These are phyloP conservation scores for Heliconius cydno DNA, from an alignment of 2,888 invertebrate species.

Conservation along the genomic window DNA sequence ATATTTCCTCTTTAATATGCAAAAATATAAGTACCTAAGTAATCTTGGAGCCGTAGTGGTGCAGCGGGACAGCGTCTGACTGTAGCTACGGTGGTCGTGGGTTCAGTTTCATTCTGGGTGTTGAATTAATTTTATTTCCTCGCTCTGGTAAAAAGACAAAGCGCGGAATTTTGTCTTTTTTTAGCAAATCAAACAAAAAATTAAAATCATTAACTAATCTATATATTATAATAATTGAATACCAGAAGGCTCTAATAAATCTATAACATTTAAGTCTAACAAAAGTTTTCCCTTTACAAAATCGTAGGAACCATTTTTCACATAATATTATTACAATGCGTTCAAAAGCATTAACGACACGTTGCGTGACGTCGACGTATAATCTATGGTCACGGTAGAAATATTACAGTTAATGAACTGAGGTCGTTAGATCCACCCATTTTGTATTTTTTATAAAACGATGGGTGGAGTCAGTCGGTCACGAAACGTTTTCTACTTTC, in stretches of 20 bases:
- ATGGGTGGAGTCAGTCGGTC: conserved; percentile 31
- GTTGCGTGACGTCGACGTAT: conserved; percentile 41
- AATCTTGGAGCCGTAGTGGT: neutral
- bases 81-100: neutral
- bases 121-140: neutral
- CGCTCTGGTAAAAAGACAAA: too few species aligned
- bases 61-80: neutral
- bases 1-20: neutral
- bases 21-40: neutral
- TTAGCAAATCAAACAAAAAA: neutral
- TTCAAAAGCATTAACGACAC: conserved; percentile 5
- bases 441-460: conserved; percentile 39
- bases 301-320: neutral
- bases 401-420: conserved; percentile 40
- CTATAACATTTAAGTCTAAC: neutral
- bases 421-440: conserved; percentile 38
- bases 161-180: neutral
- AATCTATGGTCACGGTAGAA: conserved; percentile 36
- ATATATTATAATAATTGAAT: neutral
- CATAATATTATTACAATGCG: neutral
- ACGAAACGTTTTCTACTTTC: neutral
- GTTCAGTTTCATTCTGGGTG: neutral
- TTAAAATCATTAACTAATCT: neutral
- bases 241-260: neutral
- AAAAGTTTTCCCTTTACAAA: neutral